Base-by-base conservation (phyloP, 2,888 invertebrate genomes). In the Desoria tigrina region DNA sequence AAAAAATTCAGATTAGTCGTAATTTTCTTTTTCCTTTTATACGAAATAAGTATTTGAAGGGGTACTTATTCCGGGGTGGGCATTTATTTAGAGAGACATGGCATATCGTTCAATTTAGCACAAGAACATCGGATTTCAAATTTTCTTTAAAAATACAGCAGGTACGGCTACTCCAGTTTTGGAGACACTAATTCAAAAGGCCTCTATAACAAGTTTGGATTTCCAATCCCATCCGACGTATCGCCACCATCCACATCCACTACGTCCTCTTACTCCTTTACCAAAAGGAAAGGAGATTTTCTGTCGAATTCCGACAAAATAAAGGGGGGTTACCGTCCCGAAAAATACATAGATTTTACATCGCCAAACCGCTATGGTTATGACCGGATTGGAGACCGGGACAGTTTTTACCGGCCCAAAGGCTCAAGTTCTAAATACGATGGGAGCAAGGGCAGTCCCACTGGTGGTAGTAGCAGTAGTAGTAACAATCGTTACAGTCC, bases 381-480 rank as follows among this genome's bases (percentile, higher is more conserved):
- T 32, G 32, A 32, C 32, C 32, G 32, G 4, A 4, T 32, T 32
- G 32, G 32, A 11, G 11, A 32, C 11, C 11, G 51, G 23, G 21
- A 51, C 14, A 23, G 45, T n/a, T 45, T 45, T 16, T 21, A 51
- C 26, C 51, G 51, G 51, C 32, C 26, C 26, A 28, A 32, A 14
- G 32, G 28, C 32, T 14, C 23, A 7, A 51, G 4, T 55, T 28
- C 7, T 55, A 55, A 26, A 27, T 28, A 55, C 32, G 28, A 18
- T 28, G 32, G 27, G 27, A 18, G 49, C 11, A 49, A 51, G 14
- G 62, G 62, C 42, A 61, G 61, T 65, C 37, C 53, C 50, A 68
- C 51, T 21, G 23, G n/a, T 55, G 53, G 55, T 23, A 56, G 27
- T 61, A 65, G 65, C 49, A 32, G 49, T 49, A 58, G 59, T 64